Conservation (phyloP, 2,113 vertebrate genomes). For the Sorex fumeus region DNA sequence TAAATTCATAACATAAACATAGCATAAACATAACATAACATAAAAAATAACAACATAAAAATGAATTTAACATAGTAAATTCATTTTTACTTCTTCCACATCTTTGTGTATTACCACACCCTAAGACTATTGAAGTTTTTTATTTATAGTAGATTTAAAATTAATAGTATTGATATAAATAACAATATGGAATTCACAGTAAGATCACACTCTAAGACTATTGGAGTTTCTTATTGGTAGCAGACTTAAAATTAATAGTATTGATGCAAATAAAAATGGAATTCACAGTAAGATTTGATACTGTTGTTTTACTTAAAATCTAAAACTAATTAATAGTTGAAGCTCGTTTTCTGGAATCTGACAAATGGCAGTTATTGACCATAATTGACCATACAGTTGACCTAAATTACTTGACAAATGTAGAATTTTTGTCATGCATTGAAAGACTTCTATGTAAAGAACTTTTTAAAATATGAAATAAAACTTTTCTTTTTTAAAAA, state of each 20-base stretch:
- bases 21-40: too few relatives aligned
- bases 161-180: background rate
- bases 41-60: too few relatives aligned
- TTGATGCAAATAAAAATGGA: background rate
- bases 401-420: background rate
- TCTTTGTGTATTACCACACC: too few relatives aligned
- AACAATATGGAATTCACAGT: background rate
- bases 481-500: background rate
- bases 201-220: background rate
- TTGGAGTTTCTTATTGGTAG: background rate
- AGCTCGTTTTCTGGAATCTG: background rate
- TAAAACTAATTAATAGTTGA: background rate
- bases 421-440: background rate
- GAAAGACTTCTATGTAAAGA: background rate
- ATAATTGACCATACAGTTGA: too few relatives aligned
- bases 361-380: background rate
- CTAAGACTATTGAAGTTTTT: background rate
- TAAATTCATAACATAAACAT: too few relatives aligned
- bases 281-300: background rate
- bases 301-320: background rate
- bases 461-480: background rate
- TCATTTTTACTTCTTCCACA: too few relatives aligned
- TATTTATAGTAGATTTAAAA: background rate
- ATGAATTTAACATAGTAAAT: too few relatives aligned
- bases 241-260: conserved; percentile 4